phyloP scores from a whole-genome alignment of 2,797 vertebrate genomes.

The Paratrypauchen microcephalus region DNA sequence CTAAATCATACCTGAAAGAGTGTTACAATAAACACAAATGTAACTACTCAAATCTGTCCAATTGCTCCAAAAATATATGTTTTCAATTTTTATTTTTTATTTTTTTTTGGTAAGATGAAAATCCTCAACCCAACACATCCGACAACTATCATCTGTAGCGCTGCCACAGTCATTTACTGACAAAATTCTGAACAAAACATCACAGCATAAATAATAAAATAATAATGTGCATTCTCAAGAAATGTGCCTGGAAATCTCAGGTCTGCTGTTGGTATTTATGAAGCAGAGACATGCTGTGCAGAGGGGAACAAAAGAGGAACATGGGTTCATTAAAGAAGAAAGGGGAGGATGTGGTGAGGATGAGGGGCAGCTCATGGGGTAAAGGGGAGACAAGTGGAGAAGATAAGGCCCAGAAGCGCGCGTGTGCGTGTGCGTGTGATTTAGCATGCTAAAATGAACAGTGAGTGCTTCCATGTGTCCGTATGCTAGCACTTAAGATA shows the following conservation, averaged over 20 bases:
- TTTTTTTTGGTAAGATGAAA: too few relatives aligned
- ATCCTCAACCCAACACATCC: too few relatives aligned
- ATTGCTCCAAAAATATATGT: too few relatives aligned
- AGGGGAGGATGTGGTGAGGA: slow-evolving; percentile 20
- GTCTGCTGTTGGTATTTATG: slow-evolving; percentile 66
- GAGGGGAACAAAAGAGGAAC: neutral
- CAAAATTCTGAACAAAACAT: slow-evolving; percentile 31
- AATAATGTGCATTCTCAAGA: slow-evolving; percentile 56
- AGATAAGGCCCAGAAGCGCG: slow-evolving; percentile 17
- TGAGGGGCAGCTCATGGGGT: slow-evolving; percentile 18
- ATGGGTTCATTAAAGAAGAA: slow-evolving; percentile 8
- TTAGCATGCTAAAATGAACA: slow-evolving; percentile 58
- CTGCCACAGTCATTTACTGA: neutral
- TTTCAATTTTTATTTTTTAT: too few relatives aligned
- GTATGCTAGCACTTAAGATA: slow-evolving; percentile 49
- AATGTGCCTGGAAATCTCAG: slow-evolving; percentile 52
- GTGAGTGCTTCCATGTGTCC: slow-evolving; percentile 72
- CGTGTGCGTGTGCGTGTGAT: slow-evolving; percentile 15
- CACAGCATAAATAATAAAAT: slow-evolving; percentile 23
- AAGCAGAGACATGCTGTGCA: slow-evolving; percentile 42
- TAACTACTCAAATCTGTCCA: neutral
- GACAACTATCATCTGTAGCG: too few relatives aligned
- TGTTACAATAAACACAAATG: too few relatives aligned
- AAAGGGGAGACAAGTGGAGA: slow-evolving; percentile 5
- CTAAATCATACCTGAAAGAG: too few relatives aligned